Base-by-base conservation (phyloP, 2,888 invertebrate species). In the Ichneumoninae sp. region DNA sequence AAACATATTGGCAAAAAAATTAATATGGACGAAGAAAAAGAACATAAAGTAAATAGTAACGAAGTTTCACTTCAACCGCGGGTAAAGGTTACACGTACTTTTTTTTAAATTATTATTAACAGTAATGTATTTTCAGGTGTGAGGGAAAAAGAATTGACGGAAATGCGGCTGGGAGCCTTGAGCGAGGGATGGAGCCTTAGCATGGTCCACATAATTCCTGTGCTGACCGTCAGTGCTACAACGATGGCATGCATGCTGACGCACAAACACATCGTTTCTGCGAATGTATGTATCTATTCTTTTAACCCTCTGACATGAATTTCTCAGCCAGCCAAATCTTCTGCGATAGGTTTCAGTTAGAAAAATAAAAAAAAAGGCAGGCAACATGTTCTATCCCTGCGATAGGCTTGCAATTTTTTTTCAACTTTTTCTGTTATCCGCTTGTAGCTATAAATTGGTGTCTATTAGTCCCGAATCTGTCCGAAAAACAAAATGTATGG, bases 171-270 rank as follows among this genome's bases (percentile, higher is more conserved):
- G 10, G 90, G 90, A 19, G 89, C 88, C 13, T 79, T 90, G 4
- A 88, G 88, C 81, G 90, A 90, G 47, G 90, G 90, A 16, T 89
- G 89, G 85, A 89, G 90, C 30, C 70, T 90, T 1, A 87, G 88
- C 8, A 88, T 90, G 89, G 87, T 90, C 7, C 90, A 90, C 70
- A 83, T 89, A 8, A 89, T 90, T 73, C 90, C 90, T 0, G 80
- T 90, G 3, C 73, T 89, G 50, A 83, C 89, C 30, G 86, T 90
- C 5, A 86, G 88, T 13, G 85, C 86, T 1, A 88, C 88, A 3
- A 87, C 87, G 6, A 88, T 90, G 80, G 85, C 89, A 0, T 85
- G 86, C 60, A 73, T 90, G 63, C 74, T 87, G 16, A 86, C 87
- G 22, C 81, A 87, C 30, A 83, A 88, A 33, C 83, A 86, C n/a